Base-by-base conservation (phyloP, 2,888 invertebrate species). In the Hoplodrina ambigua region DNA sequence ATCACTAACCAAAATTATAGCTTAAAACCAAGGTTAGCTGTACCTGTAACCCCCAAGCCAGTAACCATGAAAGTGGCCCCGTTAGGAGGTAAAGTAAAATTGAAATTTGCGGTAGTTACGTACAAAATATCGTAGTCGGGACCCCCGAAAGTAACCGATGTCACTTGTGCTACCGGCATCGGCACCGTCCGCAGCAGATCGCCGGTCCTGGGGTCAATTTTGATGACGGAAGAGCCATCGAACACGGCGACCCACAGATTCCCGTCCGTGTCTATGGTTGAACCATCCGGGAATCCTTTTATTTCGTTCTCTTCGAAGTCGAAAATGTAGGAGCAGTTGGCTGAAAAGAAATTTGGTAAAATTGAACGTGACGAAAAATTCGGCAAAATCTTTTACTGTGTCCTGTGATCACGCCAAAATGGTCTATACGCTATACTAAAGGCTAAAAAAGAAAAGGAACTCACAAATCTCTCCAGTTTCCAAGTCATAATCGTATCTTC, bases 211-310 rank as follows among this genome's bases (percentile, higher is more conserved):
- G 97, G 97, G 86, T 97, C 94, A 33, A 97, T 88, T 82, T 97
- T 92, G 54, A 96, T 75, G 25, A 96, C 94, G 86, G 97, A 96
- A 11, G 96, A 96, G 1, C 97, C 97, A 65, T 96, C 94, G 88
- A 97, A 98, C 52, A 97, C 96, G 1, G 98, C 97, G 5, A 98
- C 96, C 97, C 98, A 98, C 1, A 98, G 92, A 86, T 97, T 97
- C 1, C 97, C 98, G 71, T 97, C 97, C 0, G 96, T 95, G 89
- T 98, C 98, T 60, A 98, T 97, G 53, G 98, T 97, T 96, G 97
- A 97, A 5, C 98, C 98, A 88, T 98, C 98, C 0, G 97, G 97
- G 46, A 96, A 84, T 1, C 94, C 95, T 0, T 86, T 88, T 2
- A 94, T 56, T 1, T 92, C 89, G 76, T 93, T 90, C 57, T 90